Percentiles rank a stretch among this genome's conserved stretches.
Conservation (phyloP, 2,888 invertebrate genomes). For the Ptychoptera albimana region DNA sequence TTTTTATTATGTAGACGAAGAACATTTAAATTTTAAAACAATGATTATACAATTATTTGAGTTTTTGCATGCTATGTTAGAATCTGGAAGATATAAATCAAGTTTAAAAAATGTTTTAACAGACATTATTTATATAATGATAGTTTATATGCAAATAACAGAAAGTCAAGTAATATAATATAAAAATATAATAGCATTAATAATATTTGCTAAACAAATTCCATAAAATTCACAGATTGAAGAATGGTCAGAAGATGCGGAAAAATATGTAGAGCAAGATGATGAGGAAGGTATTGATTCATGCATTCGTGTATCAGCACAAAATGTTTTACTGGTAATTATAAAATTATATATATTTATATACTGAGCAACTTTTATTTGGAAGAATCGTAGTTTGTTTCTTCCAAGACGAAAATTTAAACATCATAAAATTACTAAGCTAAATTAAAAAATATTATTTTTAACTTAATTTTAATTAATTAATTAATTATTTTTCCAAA, state of each 20-base stretch:
- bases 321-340: constrained; percentile 41
- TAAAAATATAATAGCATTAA: not conserved
- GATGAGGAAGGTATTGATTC: constrained; percentile 44
- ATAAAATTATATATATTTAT: not conserved
- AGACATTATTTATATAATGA: constrained; percentile 47
- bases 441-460: no score
- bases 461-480: no score
- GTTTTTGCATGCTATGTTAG: constrained; percentile 44
- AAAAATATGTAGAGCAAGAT: constrained; percentile 53
- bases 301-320: constrained; percentile 47
- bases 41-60: constrained; percentile 50
- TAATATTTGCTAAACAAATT: no score
- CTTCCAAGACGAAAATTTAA: no score
- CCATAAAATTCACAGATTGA: constrained; percentile 22
- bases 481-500: no score
- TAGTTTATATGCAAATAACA: constrained; percentile 53
- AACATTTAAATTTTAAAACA: constrained; percentile 44
- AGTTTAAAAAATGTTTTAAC: constrained; percentile 41
- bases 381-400: no score
- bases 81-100: constrained; percentile 36
- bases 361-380: not conserved
- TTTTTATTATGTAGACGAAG: constrained; percentile 30
- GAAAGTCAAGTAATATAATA: constrained; percentile 36
- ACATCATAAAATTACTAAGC: no score
- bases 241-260: constrained; percentile 44